Base-by-base conservation (phyloP, 2,797 vertebrate species). In the Arrhamphus sclerolepis region DNA sequence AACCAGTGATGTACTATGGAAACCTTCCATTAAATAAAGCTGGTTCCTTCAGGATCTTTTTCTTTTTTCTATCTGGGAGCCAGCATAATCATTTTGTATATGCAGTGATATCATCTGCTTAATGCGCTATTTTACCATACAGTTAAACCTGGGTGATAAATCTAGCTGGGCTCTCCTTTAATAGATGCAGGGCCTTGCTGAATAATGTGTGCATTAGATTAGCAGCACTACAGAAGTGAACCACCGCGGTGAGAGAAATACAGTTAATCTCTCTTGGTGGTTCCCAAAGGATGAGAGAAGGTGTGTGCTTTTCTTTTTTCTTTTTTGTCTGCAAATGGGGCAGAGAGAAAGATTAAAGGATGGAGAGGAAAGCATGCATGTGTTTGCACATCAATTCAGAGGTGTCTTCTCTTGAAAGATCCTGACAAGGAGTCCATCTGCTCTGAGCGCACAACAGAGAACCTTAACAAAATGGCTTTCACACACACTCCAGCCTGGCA, bases 71-170 rank as follows among this genome's bases (percentile, higher is more conserved):
- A 87, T 86, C 82, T 83, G 69, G 80, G 78, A 84, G 81, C 84
- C 78, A 66, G 88, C 85, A 86, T 90, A 92, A 92, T 93, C 80
- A 91, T 92, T 92, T 89, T 81, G 88, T 87, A 91, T 87, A 85
- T 55, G 53, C 58, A 28, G 48, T 77, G 84, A 93, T 93, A 92
- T 93, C 90, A 93, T 93, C 91, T 91, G 89, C 91, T 87, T 93
- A 93, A 93, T 92, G 91, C 28, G 86, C 88, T 92, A 89, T 92
- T 92, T 93, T 92, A 90, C 90, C 85, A 90, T 92, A 92, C 86
- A 89, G 91, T 91, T 93, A 93, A 93, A 93, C 78, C 86, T 70
- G 75, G 77, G 87, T 58, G 68, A 93, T 93, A 92, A 93, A 93
- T 93, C 90, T 91, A 81, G 39, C 62, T 10, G 60, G 44, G 81